Evolutionary conservation across 1,140 invertebrate species (phyloP).

Genomic region (Papilio polytes): DNA sequence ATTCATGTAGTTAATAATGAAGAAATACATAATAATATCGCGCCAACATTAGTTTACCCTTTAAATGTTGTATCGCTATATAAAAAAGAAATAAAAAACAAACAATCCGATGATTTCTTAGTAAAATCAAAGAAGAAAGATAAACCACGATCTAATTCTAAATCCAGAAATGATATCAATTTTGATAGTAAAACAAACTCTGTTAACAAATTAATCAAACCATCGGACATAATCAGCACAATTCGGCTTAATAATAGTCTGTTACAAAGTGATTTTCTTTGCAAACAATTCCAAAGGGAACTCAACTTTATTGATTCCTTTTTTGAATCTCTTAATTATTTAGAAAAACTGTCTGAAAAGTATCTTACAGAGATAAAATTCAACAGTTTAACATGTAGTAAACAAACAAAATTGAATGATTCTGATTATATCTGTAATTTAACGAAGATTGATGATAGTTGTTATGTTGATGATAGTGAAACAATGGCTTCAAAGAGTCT

Average conservation of each 20-base stretch:
- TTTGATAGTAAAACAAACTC: constrained; percentile 57
- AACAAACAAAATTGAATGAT: constrained; percentile 59
- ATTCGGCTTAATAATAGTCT: constrained; percentile 69
- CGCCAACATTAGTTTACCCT: constrained; percentile 63
- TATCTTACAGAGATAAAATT: constrained; percentile 61
- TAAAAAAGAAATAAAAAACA: constrained; percentile 64
- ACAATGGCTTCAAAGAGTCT: constrained; percentile 80
- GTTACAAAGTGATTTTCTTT: constrained; percentile 65
- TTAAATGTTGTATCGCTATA: constrained; percentile 71
- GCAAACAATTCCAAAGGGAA: constrained; percentile 76
- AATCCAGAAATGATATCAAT: constrained; percentile 52
- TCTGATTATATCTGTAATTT: constrained; percentile 66
- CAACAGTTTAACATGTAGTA: constrained; percentile 64
- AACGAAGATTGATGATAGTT: constrained; percentile 67
- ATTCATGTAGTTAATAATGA: constrained; percentile 68
- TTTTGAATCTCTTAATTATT: constrained; percentile 78
- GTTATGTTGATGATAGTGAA: constrained; percentile 69
- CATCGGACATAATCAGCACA: constrained; percentile 76
- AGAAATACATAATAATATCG: constrained; percentile 48
- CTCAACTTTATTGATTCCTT: constrained; percentile 80
- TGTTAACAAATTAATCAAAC: constrained; percentile 74
- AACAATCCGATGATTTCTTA: constrained; percentile 39
- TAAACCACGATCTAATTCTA: constrained; percentile 45
- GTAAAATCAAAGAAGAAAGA: constrained; percentile 41
- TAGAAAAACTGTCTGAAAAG: constrained; percentile 71